Percentiles rank a stretch among this genome's conserved stretches.
Evolutionary conservation across 2,797 vertebrate species (phyloP).

Genomic region (Champsocephalus gunnari): DNA sequence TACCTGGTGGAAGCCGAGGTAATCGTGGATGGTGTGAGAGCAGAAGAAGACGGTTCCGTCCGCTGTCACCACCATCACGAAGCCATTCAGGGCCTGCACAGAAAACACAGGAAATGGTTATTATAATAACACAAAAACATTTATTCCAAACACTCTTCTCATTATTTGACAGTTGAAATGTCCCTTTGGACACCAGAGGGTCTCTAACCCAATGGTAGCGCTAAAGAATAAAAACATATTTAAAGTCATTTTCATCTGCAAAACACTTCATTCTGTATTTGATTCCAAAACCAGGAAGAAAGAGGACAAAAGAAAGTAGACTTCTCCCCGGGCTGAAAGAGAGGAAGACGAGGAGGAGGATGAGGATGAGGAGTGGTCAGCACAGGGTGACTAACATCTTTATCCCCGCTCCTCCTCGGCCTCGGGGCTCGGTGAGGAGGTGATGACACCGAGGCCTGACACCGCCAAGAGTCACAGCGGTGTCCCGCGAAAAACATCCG

Average conservation of each 20-base stretch:
- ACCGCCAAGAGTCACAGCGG: constrained; percentile 28
- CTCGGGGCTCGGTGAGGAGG: constrained; percentile 53
- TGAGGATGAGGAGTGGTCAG: constrained; percentile 30
- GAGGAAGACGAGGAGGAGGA: constrained; percentile 1
- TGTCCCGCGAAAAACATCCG: constrained; percentile 40
- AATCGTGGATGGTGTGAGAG: constrained; percentile 88
- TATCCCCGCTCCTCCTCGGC: constrained; percentile 45
- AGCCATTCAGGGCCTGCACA: constrained; percentile 82
- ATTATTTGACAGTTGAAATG: no score
- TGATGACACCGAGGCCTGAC: constrained; percentile 60
- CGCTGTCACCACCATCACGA: constrained; percentile 84
- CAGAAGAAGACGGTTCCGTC: constrained; percentile 88
- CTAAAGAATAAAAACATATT: no score
- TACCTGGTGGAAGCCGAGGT: constrained; percentile 90
- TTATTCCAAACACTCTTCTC: neutral
- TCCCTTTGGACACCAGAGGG: no score
- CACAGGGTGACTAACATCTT: constrained; percentile 65
- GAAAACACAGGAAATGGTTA: neutral
- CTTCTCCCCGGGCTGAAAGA: constrained; percentile 11
- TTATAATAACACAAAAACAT: no score
- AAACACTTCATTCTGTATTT: no score
- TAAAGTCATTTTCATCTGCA: no score
- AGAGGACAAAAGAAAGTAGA: constrained; percentile 25
- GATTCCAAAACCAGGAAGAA: neutral
- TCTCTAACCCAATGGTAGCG: no score